Evolutionary conservation across 2,113 vertebrate species (phyloP).

Genomic region (Galbula dea): DNA sequence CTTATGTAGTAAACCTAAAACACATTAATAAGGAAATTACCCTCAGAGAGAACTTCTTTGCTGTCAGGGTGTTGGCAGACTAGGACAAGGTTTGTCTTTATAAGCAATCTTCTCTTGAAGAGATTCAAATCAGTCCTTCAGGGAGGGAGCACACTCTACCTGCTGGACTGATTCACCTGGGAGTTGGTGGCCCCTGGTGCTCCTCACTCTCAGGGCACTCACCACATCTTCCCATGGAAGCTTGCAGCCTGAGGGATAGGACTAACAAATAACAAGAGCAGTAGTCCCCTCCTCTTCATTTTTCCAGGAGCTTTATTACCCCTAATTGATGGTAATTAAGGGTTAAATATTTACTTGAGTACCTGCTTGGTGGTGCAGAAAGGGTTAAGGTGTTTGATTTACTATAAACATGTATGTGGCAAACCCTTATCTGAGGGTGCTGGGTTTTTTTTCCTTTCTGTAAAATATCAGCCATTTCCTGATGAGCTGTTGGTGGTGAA

Average conservation of each 20-base stretch:
- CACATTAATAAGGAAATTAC: background rate
- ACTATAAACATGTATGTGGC: slow-evolving; percentile 4
- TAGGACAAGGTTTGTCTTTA: background rate
- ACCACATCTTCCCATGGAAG: background rate
- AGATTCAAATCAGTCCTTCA: rapidly evolving
- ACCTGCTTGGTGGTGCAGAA: background rate
- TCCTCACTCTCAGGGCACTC: rapidly evolving
- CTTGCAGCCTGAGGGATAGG: background rate
- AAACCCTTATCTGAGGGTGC: slow-evolving; percentile 33
- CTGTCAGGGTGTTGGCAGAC: background rate
- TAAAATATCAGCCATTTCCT: slow-evolving; percentile 75
- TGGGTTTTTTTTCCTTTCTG: background rate
- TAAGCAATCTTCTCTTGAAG: background rate
- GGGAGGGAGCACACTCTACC: rapidly evolving
- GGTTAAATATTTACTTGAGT: background rate
- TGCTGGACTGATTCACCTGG: background rate
- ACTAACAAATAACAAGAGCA: background rate
- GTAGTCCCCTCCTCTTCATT: background rate
- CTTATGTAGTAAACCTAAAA: background rate
- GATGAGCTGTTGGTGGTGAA: slow-evolving; percentile 68
- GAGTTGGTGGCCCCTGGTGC: rapidly evolving
- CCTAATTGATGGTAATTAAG: background rate
- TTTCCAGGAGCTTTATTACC: background rate
- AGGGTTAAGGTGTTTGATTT: slow-evolving; percentile 62
- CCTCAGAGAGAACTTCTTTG: background rate